Percentiles rank a stretch among this genome's conserved stretches.
These are phyloP conservation scores for Oriolus oriolus DNA, from an alignment of 2,113 vertebrate species.

Conservation along the genomic window DNA sequence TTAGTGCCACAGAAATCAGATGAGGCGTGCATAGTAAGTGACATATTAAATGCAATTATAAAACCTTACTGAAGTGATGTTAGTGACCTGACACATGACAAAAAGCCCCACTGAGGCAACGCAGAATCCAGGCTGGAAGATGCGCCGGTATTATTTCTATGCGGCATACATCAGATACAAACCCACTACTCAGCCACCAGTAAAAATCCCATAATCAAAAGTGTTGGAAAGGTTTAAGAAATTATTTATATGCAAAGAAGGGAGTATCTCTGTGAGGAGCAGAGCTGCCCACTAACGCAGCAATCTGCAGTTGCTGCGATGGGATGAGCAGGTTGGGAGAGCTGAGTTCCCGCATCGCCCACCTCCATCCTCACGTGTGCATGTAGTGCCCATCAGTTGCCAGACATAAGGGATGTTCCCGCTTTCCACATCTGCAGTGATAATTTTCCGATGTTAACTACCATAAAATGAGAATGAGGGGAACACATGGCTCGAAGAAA, in stretches of 20 bases:
- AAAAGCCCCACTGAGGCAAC: neutral
- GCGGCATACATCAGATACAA: neutral
- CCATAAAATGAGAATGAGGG: neutral
- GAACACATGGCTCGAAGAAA: neutral
- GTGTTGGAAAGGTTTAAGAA: neutral
- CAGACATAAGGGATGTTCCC: neutral
- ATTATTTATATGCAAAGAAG: neutral
- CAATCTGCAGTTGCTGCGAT: neutral
- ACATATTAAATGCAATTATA: slow-evolving; percentile 62
- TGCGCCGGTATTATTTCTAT: neutral
- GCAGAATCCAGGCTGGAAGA: neutral
- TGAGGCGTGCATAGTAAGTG: slow-evolving; percentile 36
- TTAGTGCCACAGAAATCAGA: slow-evolving; percentile 52
- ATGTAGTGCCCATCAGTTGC: rapidly evolving
- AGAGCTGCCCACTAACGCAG: neutral
- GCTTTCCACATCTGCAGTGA: neutral
- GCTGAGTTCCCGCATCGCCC: rapidly evolving
- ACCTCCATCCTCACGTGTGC: rapidly evolving
- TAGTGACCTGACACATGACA: slow-evolving; percentile 48
- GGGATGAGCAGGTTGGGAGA: neutral
- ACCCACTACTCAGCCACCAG: neutral
- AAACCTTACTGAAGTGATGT: slow-evolving; percentile 50
- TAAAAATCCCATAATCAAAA: neutral
- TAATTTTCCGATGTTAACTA: neutral
- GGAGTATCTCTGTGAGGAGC: neutral